Conservation (phyloP, 2,113 vertebrate genomes). For the Anoplopoma fimbria region DNA sequence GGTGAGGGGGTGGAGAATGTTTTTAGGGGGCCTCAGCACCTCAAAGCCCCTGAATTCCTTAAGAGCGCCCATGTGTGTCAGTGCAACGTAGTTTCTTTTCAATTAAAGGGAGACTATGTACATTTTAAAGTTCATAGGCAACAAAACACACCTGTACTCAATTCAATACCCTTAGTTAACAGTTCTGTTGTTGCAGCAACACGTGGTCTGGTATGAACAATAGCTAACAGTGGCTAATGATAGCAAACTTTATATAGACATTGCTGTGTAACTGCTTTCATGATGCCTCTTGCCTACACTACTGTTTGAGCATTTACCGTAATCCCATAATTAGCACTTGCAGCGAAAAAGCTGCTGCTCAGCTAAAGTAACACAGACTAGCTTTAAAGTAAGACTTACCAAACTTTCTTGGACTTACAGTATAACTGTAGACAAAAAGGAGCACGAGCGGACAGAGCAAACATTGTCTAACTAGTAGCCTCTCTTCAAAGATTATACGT, state of each 20-base stretch:
- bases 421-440: neutral
- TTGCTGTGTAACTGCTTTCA: neutral
- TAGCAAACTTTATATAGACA: neutral
- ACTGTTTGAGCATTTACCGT: neutral
- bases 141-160: neutral
- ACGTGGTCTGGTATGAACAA: neutral
- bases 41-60: neutral
- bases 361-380: neutral
- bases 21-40: neutral
- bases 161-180: neutral
- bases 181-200: neutral
- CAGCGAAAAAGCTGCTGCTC: neutral
- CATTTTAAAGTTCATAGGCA: neutral
- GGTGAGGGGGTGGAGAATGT: neutral
- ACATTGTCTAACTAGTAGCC: neutral
- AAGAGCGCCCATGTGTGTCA: neutral
- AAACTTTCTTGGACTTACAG: neutral
- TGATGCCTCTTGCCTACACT: neutral
- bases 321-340: constrained; percentile 1
- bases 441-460: neutral
- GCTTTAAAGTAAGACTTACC: neutral
- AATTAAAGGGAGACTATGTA: rapidly evolving
- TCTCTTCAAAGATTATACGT: neutral
- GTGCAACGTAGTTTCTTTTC: neutral
- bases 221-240: neutral